Conservation (phyloP, 2,113 vertebrate genomes). For the Cettia cetti region DNA sequence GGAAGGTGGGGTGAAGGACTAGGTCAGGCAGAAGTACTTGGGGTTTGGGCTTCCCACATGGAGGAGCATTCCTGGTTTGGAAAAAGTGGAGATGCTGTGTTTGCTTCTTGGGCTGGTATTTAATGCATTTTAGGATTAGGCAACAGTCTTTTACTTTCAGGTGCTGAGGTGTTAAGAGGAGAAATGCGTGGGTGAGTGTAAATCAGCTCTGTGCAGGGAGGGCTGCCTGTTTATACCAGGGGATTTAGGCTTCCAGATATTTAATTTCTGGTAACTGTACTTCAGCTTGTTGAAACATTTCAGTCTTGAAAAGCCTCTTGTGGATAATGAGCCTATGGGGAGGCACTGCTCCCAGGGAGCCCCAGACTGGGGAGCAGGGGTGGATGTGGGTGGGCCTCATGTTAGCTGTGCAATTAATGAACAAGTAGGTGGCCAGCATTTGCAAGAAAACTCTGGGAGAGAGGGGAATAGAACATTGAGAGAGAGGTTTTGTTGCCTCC, state of each 20-base stretch:
- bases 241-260: background rate
- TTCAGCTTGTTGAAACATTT: background rate
- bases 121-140: background rate
- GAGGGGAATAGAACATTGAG: background rate
- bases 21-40: background rate
- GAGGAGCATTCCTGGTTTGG: background rate
- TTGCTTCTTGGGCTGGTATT: background rate
- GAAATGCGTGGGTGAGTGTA: background rate
- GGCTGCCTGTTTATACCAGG: background rate
- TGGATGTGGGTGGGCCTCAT: background rate
- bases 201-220: background rate
- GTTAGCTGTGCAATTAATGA: background rate
- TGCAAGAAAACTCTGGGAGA: background rate
- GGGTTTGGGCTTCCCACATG: background rate
- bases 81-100: background rate
- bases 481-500: background rate
- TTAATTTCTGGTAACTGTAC: constrained; percentile 29
- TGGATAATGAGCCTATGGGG: background rate
- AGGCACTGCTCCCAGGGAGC: background rate
- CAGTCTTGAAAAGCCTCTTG: constrained; percentile 3
- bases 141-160: background rate
- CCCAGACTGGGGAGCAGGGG: background rate
- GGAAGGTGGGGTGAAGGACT: background rate
- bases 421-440: background rate
- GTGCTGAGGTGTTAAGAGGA: background rate